Conservation (phyloP, 2,113 vertebrate genomes). For the Heloderma charlesbogerti region DNA sequence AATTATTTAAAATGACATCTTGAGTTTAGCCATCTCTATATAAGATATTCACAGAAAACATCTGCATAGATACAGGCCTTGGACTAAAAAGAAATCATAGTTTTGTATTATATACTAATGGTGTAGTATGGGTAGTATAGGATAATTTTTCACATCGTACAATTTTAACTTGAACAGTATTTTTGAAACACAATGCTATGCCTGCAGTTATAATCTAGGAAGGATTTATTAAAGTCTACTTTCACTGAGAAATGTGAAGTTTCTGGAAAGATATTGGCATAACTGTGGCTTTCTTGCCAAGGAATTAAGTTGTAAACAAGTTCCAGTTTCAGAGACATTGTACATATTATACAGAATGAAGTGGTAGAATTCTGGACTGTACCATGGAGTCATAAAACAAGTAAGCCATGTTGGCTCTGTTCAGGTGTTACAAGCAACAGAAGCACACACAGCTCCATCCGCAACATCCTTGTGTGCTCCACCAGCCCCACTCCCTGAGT, state of each 20-base stretch:
- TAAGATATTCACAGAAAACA: constrained; percentile 1
- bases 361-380: background rate
- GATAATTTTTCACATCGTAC: fast-evolving
- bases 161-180: background rate
- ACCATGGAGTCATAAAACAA: background rate
- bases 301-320: background rate
- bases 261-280: background rate
- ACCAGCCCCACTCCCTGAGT: no score
- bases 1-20: background rate
- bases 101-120: background rate
- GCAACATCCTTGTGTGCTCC: no score
- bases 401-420: no score
- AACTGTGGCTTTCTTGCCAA: background rate
- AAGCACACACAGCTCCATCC: no score
- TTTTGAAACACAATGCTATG: background rate
- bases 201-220: background rate
- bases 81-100: background rate
- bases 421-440: no score
- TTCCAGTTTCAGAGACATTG: background rate
- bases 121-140: background rate
- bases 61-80: background rate
- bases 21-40: background rate
- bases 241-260: background rate
- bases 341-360: background rate
- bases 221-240: background rate